Base-by-base conservation (phyloP, 2,888 invertebrate species). In the Baronia brevicornis region DNA sequence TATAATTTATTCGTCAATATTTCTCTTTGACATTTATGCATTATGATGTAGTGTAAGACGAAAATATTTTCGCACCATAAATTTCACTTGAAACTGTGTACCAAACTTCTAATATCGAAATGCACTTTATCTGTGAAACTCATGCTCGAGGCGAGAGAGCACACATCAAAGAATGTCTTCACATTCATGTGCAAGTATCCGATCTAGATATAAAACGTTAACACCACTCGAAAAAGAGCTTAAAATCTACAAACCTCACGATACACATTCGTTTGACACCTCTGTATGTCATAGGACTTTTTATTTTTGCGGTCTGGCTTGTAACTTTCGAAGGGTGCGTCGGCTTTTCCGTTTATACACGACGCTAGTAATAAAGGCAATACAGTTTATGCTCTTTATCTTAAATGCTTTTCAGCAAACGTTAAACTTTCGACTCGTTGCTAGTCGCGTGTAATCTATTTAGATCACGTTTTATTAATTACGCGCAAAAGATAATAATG, bases 51-150 rank as follows among this genome's bases (percentile, higher is more conserved):
- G n/a, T 26, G 25, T 54, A 50, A 57, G 51, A 47, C 48, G 45
- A 64, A 66, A 69, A 70, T 64, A 66, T 66, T 70, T 68, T 64
- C 51, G 56, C 56, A 60, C 61, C 61, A 52, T 63, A 69, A 69
- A 68, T 73, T 71, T 72, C 65, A 63, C 67, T 72, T 58, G 60
- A 70, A 75, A 77, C 64, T 59, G 60, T 66, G 69, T 70, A 70
- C 62, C 46, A 67, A 77, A 77, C 64, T 77, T 78, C 71, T 78
- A 75, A 79, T 79, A 78, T 75, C 69, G 74, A 78, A 78, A 79
- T 80, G 78, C 79, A 79, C 77, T 79, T 74, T 78, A 75, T 78
- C 72, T 73, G 67, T 61, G 62, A 72, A 62, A 72, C 69, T 60
- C 57, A 50, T 63, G 73, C 78, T 64, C 48, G 43, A 60, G 61